A percentile compares a stretch with the other conserved stretches of the same genome.
Evolutionary conservation across 2,888 invertebrate genomes (phyloP).

Genomic region (Phyto melanocephala): DNA sequence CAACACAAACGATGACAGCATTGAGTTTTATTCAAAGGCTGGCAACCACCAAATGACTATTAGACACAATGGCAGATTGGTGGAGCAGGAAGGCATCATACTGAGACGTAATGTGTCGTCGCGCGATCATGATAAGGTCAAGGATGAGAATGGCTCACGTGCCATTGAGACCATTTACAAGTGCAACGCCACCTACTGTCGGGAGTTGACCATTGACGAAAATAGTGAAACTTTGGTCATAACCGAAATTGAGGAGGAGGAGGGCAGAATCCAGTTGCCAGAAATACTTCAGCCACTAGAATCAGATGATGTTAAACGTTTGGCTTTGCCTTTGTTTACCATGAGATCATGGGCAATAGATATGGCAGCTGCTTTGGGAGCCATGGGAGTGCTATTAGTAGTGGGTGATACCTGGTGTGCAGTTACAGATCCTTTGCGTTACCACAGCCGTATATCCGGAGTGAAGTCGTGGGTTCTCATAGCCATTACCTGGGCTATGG

Average conservation of each 20-base stretch:
- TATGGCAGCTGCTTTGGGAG: conserved; percentile 77
- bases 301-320: conserved; percentile 53
- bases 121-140: neutral
- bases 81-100: conserved; percentile 74
- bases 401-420: conserved; percentile 82
- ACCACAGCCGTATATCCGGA: conserved; percentile 80
- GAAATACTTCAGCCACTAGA: neutral
- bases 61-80: conserved; percentile 72
- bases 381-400: conserved; percentile 77
- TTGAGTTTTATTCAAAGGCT: conserved; percentile 74
- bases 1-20: conserved; percentile 70
- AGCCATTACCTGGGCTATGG: conserved; percentile 77
- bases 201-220: conserved; percentile 74
- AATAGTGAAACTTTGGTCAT: conserved; percentile 73
- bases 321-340: conserved; percentile 3
- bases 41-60: conserved; percentile 74
- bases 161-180: conserved; percentile 74
- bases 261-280: conserved; percentile 51
- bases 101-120: conserved; percentile 67
- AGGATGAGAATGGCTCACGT: conserved; percentile 28
- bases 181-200: conserved; percentile 74
- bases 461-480: conserved; percentile 78
- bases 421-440: conserved; percentile 82
- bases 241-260: conserved; percentile 74
- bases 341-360: conserved; percentile 77